These are phyloP conservation scores for Emesis furor DNA, from an alignment of 2,888 invertebrate species.

Conservation along the genomic window DNA sequence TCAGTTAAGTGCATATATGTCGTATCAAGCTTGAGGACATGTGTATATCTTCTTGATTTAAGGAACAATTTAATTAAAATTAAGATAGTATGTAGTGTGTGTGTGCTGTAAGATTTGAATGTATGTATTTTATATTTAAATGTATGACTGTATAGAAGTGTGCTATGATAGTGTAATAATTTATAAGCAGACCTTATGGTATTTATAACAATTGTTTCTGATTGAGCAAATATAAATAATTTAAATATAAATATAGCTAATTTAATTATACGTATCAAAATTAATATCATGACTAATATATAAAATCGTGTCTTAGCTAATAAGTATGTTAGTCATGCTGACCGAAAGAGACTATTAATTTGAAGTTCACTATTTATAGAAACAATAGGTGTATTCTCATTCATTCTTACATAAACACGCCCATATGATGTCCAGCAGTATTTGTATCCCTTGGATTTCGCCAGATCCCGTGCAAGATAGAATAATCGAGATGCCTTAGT, in stretches of 20 bases:
- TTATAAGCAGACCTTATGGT: neutral
- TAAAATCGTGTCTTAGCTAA: neutral
- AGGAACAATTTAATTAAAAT: neutral
- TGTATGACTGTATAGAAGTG: neutral
- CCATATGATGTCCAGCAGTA: conserved; percentile 67
- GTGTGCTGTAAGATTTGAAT: neutral
- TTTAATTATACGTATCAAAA: neutral
- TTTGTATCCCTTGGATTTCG: conserved; percentile 51
- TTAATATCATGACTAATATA: neutral
- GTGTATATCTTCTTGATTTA: neutral
- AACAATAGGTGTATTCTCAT: conserved; percentile 46
- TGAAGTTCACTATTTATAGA: conserved; percentile 44
- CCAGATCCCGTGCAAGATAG: conserved; percentile 33
- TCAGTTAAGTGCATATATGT: neutral
- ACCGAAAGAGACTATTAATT: conserved; percentile 29
- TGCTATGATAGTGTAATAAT: neutral
- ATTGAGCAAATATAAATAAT: neutral
- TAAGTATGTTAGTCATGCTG: neutral
- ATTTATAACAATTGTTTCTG: neutral
- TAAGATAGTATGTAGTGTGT: neutral
- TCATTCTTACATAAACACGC: conserved; percentile 41
- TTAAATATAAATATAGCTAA: neutral
- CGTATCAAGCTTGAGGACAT: neutral
- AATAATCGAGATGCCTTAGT: conserved; percentile 32
- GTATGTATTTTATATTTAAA: neutral